Conservation (phyloP, 1,140 invertebrate species). For the Aphis craccivora region DNA sequence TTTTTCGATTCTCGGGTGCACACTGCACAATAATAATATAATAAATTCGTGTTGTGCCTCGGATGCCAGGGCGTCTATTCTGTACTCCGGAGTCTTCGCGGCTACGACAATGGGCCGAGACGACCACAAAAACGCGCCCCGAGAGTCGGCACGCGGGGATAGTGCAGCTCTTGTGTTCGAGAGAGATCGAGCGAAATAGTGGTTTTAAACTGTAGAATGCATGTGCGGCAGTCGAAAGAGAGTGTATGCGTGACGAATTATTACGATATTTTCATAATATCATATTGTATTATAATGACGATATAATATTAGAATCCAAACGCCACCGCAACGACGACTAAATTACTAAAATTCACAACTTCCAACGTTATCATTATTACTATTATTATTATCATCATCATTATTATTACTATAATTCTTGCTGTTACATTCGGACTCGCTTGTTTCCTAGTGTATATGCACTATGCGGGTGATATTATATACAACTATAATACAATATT, state of each 20-base stretch:
- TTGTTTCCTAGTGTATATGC: neutral
- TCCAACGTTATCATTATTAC: neutral
- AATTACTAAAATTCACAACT: neutral
- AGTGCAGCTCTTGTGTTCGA: neutral
- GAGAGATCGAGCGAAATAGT: neutral
- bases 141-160: neutral
- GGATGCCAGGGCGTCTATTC: neutral
- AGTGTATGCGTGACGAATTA: neutral
- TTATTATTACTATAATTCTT: neutral
- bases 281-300: neutral
- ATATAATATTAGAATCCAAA: neutral
- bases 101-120: neutral
- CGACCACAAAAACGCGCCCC: neutral
- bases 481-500: neutral
- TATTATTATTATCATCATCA: neutral
- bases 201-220: neutral
- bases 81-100: neutral
- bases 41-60: neutral
- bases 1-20: conserved; percentile 52
- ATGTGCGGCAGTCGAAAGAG: neutral
- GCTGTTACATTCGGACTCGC: neutral
- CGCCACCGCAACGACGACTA: neutral
- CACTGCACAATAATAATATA: neutral
- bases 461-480: neutral
- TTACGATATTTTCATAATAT: conserved; percentile 1